Percentiles rank a stretch among this genome's conserved stretches.
Conservation (phyloP, 2,888 invertebrate genomes). For the Psococerastis gibbosa region DNA sequence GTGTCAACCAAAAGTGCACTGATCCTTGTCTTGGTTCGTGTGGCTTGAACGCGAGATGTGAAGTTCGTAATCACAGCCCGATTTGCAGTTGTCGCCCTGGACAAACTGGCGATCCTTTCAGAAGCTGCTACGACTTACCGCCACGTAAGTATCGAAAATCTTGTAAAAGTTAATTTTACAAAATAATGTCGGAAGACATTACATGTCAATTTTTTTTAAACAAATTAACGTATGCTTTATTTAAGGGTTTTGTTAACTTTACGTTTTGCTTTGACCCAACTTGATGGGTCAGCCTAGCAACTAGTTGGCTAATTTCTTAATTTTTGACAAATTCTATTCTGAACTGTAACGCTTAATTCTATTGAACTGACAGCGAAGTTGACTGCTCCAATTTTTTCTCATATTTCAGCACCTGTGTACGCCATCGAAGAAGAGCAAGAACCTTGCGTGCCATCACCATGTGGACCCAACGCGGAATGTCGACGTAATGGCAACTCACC, state of each 20-base stretch:
- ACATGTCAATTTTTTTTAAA: too few species aligned
- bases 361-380: too few species aligned
- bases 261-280: too few species aligned
- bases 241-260: too few species aligned
- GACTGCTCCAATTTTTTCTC: too few species aligned
- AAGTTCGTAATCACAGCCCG: conserved; percentile 56
- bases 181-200: too few species aligned
- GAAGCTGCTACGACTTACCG: conserved; percentile 24
- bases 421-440: conserved; percentile 22
- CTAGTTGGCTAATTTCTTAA: too few species aligned
- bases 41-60: conserved; percentile 51
- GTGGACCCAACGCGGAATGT: conserved; percentile 65
- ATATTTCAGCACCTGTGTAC: conserved; percentile 12
- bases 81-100: conserved; percentile 36
- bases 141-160: conserved; percentile 19
- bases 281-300: too few species aligned
- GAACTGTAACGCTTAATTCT: too few species aligned
- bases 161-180: not conserved
- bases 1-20: conserved; percentile 47
- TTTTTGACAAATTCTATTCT: too few species aligned
- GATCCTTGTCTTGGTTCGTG: conserved; percentile 63
- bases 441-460: conserved; percentile 60
- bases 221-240: too few species aligned
- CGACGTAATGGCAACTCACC: conserved; percentile 39
- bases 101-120: conserved; percentile 55